These are phyloP conservation scores for Dichetophora obliterata DNA, from an alignment of 2,888 invertebrate genomes.

Conservation along the genomic window DNA sequence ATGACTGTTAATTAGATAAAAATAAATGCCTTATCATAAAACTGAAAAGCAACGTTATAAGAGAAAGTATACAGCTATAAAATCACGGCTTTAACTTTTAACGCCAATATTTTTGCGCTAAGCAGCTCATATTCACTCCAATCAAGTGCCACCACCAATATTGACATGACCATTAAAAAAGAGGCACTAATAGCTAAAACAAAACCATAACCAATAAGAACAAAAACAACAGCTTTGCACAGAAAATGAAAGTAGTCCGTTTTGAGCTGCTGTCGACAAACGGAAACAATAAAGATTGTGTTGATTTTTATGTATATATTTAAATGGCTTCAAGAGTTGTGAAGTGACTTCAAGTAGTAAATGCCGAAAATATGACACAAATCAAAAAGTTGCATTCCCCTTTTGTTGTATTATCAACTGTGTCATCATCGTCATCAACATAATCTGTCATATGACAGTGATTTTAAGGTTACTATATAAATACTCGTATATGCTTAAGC, in stretches of 20 bases:
- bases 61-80: conserved; percentile 11
- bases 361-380: too few relatives aligned
- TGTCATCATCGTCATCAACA: too few relatives aligned
- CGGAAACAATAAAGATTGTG: not conserved
- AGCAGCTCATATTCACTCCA: not conserved
- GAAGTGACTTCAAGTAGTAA: too few relatives aligned
- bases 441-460: too few relatives aligned
- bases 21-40: not conserved
- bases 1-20: not conserved
- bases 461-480: too few relatives aligned
- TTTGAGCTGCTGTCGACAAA: not conserved
- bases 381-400: too few relatives aligned
- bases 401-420: too few relatives aligned
- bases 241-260: not conserved
- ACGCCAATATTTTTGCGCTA: not conserved
- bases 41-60: conserved; percentile 3
- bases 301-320: too few relatives aligned
- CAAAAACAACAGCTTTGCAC: not conserved
- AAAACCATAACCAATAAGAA: not conserved
- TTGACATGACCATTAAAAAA: conserved; percentile 15
- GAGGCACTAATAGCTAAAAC: conserved; percentile 2
- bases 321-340: too few relatives aligned
- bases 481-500: too few relatives aligned
- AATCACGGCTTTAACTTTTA: not conserved
- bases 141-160: conserved; percentile 23